Conservation (phyloP, 2,113 vertebrate genomes). For the Salvelinus namaycush region DNA sequence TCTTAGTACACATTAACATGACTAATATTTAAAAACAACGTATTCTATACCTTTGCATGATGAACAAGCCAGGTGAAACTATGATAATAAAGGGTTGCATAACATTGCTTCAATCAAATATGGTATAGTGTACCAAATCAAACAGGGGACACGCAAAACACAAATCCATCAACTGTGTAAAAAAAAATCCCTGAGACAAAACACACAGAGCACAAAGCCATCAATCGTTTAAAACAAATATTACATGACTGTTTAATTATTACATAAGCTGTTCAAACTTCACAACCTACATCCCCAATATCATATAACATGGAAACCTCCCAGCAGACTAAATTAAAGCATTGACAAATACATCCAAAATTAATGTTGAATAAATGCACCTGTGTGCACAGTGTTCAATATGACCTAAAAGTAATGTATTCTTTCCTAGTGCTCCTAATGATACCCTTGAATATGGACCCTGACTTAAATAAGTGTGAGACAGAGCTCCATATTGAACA, state of each 20-base stretch:
- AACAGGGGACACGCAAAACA: not conserved
- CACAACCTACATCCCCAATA: not conserved
- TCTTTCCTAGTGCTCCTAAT: too few species aligned
- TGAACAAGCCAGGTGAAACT: not conserved
- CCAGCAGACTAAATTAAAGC: not conserved
- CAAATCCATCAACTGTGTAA: not conserved
- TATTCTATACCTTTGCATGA: not conserved
- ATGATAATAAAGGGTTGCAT: not conserved
- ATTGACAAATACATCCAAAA: not conserved
- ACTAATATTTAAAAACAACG: too few species aligned
- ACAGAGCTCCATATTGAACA: not conserved
- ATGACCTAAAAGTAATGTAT: too few species aligned
- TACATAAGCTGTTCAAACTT: slow-evolving; percentile 10
- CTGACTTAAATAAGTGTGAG: not conserved
- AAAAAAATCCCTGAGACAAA: too few species aligned
- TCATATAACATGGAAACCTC: not conserved
- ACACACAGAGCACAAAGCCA: not conserved
- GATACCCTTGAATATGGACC: too few species aligned
- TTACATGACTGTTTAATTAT: not conserved
- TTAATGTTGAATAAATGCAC: not conserved
- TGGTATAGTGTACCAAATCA: not conserved
- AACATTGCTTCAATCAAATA: not conserved
- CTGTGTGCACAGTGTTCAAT: not conserved
- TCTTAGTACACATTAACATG: too few species aligned
- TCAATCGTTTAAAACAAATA: not conserved